phyloP scores from a whole-genome alignment of 2,888 invertebrate species.

The Polydrusus pterygomalis region DNA sequence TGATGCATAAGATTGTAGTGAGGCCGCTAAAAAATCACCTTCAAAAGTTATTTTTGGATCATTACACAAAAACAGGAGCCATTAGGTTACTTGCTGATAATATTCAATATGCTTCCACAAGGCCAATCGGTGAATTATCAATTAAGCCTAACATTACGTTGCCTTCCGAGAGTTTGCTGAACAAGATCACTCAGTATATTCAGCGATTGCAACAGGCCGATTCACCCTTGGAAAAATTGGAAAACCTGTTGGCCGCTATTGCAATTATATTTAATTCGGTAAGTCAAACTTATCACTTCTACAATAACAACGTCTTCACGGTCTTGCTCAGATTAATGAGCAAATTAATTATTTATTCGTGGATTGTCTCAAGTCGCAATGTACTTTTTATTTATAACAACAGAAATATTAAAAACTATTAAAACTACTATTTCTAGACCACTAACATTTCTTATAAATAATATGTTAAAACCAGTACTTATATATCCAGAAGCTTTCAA shows the following conservation, averaged over 20 bases:
- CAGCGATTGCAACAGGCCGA: slow-evolving; percentile 92
- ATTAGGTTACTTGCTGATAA: slow-evolving; percentile 83
- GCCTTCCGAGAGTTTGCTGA: slow-evolving; percentile 84
- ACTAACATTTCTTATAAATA: no score
- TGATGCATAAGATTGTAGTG: slow-evolving; percentile 94
- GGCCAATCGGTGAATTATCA: slow-evolving; percentile 81
- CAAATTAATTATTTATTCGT: no score
- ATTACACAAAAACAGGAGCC: slow-evolving; percentile 85
- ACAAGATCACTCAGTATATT: slow-evolving; percentile 86
- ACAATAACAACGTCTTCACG: neutral
- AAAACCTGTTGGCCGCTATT: slow-evolving; percentile 91
- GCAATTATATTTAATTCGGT: slow-evolving; percentile 90
- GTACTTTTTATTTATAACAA: no score
- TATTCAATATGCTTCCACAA: slow-evolving; percentile 80
- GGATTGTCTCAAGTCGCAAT: no score
- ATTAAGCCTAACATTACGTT: slow-evolving; percentile 85
- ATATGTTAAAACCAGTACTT: no score
- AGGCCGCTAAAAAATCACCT: slow-evolving; percentile 89
- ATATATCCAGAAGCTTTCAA: no score
- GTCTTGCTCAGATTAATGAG: no score
- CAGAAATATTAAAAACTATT: no score
- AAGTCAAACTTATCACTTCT: slow-evolving; percentile 66
- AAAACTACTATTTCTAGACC: no score
- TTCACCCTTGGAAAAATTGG: slow-evolving; percentile 94
- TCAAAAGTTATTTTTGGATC: slow-evolving; percentile 89